Base-by-base conservation (phyloP, 2,113 vertebrate species). In the Miniopterus natalensis region DNA sequence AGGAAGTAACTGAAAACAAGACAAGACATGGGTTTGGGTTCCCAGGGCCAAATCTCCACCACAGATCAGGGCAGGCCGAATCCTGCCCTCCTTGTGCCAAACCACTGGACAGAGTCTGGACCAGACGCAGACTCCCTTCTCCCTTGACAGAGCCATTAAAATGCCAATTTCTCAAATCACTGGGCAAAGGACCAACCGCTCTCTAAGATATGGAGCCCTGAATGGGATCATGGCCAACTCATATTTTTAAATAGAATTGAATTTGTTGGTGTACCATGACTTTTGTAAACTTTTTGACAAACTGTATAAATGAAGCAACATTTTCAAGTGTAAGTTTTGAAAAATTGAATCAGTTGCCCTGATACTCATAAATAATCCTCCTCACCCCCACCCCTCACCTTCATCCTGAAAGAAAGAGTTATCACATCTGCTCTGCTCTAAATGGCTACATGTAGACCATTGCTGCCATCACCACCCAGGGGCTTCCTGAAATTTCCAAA, bases 161-260 rank as follows among this genome's bases (percentile, higher is more conserved):
- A 95, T 5, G 49, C 57, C 49, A 55, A 0, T 40, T 89, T 70
- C 88, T 94, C 47, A 66, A 85, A 75, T 96, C 51, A 90, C 83
- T 68, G 81, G 95, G 78, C 95, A 96, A 85, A 84, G 51, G 47
- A 85, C 80, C 96, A 97, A 65, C 36, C 20, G 42, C 81, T 92
- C 51, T 97, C 73, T 40, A 96, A 23, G 85, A 91, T 15, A 59
- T 7, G 1, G 47, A 79, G 55, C 13, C 57, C 61, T 94, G 55
- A 63, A 88, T 8, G 61, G 42, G 59, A 86, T 49, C 27, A 65
- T 2, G 36, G 79, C 66, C 45, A 80, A 88, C 45, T 91, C 65
- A 91, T 53, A 75, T 75, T 84, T 89, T 84, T 63, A 73, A 80
- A 20, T 12, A 73, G 59, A 84, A 63, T 0, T 92, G 49, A 85